Evolutionary conservation across 2,888 invertebrate genomes (phyloP), one percentile per base, ranked within the genome.

Genomic region (Ennomos quercinarius): DNA sequence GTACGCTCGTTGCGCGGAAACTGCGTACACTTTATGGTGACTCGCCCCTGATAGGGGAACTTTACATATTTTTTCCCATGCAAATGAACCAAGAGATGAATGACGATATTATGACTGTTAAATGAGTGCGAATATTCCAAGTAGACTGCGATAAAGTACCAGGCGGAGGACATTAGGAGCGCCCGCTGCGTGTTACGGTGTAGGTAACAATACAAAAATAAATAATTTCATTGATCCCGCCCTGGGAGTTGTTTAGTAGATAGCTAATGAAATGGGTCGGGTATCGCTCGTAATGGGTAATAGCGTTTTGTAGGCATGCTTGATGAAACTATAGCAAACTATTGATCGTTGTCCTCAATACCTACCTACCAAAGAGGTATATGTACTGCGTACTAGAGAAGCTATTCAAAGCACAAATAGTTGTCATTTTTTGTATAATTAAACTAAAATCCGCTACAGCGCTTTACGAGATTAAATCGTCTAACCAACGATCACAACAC

Each of bases 221-320:
- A 72, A 72, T 73, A 69, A 73, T 72, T 72, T 67, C 61, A 66
- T 71, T 63, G 70, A 70, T 67, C 61, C 61, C 72, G 64, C 73
- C 67, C 50, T 48, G 76, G 78, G 74, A 74, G 70, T 77, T 64
- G 59, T 61, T 66, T 57, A 60, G 68, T 68, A 65, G 63, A 64
- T 68, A 64, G 68, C 64, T 78, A 78, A 77, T 76, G 76, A 73
- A 78, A 71, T 74, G 70, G 68, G 70, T 66, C 67, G 65, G 63
- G 63, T 68, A 64, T 64, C 62, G 71, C 59, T 63, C 62, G 67
- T 71, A 62, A 67, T 63, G 55, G 62, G 60, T 66, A 65, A 66
- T 64, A 58, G 51, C 63, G 48, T 59, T 46, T 51, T 54, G 47
- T 10, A 44, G 50, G 40, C 50, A 50, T 35, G 56, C 49, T 37